phyloP scores from a whole-genome alignment of 2,113 vertebrate species.

The Haplotaxodon microlepis region DNA sequence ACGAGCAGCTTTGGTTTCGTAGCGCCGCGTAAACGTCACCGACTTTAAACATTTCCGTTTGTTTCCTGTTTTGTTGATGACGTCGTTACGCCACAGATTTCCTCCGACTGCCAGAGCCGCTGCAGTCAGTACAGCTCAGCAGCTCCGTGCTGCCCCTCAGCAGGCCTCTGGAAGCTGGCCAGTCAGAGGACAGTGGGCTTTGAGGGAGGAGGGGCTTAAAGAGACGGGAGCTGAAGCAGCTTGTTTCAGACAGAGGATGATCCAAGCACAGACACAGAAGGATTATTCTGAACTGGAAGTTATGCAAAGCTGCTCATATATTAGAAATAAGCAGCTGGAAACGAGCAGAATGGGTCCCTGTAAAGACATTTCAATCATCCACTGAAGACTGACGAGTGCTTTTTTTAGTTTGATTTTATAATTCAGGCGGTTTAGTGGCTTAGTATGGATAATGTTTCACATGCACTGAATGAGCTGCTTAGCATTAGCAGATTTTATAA shows the following conservation, averaged over 20 bases:
- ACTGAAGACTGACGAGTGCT: background rate
- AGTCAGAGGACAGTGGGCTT: background rate
- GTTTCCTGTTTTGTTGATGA: background rate
- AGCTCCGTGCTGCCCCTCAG: background rate
- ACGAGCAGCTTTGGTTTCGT: background rate
- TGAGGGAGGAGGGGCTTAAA: background rate
- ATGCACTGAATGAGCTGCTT: background rate
- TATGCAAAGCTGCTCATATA: background rate
- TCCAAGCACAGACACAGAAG: background rate
- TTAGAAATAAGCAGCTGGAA: background rate
- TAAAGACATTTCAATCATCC: background rate
- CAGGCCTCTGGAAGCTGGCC: background rate
- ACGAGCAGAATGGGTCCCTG: background rate
- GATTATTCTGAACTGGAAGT: background rate
- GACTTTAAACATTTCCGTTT: rapidly evolving
- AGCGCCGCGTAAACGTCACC: background rate
- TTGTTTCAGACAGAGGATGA: background rate
- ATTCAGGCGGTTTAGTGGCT: background rate
- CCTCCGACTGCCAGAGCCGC: background rate
- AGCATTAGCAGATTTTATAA: background rate
- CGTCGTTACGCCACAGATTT: background rate
- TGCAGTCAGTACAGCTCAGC: background rate
- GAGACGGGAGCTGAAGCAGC: background rate
- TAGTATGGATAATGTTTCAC: background rate
- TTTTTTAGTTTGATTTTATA: background rate